A percentile compares a stretch with the other conserved stretches of the same genome.
phyloP scores from a whole-genome alignment of 1,140 invertebrate species.

The Dryas iulia region DNA sequence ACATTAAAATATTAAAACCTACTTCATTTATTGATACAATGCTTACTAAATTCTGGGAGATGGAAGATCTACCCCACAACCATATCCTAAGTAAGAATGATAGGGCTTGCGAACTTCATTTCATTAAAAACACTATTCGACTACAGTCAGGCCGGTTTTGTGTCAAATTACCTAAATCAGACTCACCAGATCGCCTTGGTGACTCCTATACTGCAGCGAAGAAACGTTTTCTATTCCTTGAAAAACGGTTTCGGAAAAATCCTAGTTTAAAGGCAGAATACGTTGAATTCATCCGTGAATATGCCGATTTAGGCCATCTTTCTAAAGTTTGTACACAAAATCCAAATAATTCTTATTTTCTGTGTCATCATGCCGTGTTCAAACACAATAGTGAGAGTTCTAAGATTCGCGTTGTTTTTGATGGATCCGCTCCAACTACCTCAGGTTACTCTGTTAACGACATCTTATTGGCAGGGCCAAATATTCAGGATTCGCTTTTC shows the following conservation, averaged over 20 bases:
- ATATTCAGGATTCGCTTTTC: too few species aligned
- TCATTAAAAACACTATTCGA: constrained; percentile 30
- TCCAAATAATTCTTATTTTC: constrained; percentile 35
- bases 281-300: constrained; percentile 42
- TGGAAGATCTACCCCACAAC: too few species aligned
- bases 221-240: constrained; percentile 39
- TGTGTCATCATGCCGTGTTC: too few species aligned
- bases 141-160: constrained; percentile 44
- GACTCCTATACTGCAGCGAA: constrained; percentile 41
- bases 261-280: constrained; percentile 36
- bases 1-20: constrained; percentile 13
- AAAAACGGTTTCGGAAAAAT: constrained; percentile 45
- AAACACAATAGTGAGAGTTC: too few species aligned
- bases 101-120: constrained; percentile 34
- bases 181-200: constrained; percentile 39
- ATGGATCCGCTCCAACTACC: too few species aligned
- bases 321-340: constrained; percentile 42
- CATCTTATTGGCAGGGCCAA: too few species aligned
- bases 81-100: neutral
- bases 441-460: too few species aligned
- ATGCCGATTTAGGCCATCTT: constrained; percentile 38
- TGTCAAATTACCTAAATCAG: constrained; percentile 44
- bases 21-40: constrained; percentile 10
- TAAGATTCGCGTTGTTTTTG: too few species aligned
- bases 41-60: too few species aligned